A percentile compares a stretch with the other conserved stretches of the same genome.
phyloP scores from a whole-genome alignment of 2,888 invertebrate species.

The Sclerodermus sp. region DNA sequence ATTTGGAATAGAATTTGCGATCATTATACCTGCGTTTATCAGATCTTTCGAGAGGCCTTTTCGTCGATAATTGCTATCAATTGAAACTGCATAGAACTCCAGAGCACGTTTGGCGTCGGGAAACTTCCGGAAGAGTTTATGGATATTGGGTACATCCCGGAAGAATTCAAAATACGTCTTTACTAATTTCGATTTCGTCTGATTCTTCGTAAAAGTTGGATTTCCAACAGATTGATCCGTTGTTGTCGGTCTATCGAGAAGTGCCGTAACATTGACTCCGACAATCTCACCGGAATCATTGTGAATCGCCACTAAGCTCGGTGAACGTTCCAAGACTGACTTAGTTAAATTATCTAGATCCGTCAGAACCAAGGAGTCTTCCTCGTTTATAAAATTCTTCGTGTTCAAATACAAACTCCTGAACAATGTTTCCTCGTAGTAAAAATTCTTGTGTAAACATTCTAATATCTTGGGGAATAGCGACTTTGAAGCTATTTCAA shows the following conservation, averaged over 20 bases:
- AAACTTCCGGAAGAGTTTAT: constrained; percentile 20
- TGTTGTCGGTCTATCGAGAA: constrained; percentile 21
- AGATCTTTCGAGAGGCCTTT: constrained; percentile 26
- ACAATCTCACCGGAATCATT: constrained; percentile 18
- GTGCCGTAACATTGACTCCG: constrained; percentile 27
- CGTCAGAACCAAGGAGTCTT: constrained; percentile 19
- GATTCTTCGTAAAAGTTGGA: constrained; percentile 13
- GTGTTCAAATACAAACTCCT: constrained; percentile 19
- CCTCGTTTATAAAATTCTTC: constrained; percentile 2
- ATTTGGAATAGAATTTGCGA: constrained; percentile 10
- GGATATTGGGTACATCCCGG: constrained; percentile 21
- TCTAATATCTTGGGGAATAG: constrained; percentile 19
- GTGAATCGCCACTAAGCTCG: constrained; percentile 26
- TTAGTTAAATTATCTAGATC: constrained; percentile 27
- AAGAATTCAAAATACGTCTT: constrained; percentile 28
- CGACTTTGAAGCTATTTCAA: constrained; percentile 15
- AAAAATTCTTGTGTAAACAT: constrained; percentile 27
- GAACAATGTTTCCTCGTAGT: constrained; percentile 35
- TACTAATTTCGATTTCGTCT: constrained; percentile 16
- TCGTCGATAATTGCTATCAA: constrained; percentile 26
- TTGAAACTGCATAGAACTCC: constrained; percentile 35
- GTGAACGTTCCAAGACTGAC: constrained; percentile 19
- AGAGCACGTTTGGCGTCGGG: constrained; percentile 17
- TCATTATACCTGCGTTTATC: constrained; percentile 18
- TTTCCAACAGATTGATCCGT: not conserved